Evolutionary conservation across 2,113 vertebrate species (phyloP).

Genomic region (Fregata magnificens): DNA sequence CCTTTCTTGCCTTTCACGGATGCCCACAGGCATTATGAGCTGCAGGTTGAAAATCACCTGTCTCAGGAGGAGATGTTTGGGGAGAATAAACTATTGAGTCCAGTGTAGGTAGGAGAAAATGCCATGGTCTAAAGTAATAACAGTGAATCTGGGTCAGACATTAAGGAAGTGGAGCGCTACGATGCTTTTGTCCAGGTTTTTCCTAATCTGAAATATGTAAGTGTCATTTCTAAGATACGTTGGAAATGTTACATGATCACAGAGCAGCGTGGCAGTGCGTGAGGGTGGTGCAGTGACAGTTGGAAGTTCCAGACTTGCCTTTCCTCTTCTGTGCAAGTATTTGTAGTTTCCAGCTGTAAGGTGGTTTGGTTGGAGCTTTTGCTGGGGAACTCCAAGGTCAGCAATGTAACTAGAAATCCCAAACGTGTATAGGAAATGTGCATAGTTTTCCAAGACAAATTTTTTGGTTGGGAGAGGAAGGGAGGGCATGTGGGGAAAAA

Average conservation of each 20-base stretch:
- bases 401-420: neutral
- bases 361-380: neutral
- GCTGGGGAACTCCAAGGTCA: neutral
- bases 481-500: neutral
- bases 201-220: neutral
- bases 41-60: neutral
- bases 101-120: neutral
- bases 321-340: neutral
- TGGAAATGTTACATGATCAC: rapidly evolving
- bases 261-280: neutral
- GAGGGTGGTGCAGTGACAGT: neutral
- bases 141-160: neutral
- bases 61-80: neutral
- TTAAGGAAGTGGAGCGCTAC: neutral
- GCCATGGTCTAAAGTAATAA: neutral
- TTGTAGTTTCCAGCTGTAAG: neutral
- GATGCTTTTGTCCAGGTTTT: neutral
- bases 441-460: rapidly evolving
- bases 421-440: rapidly evolving
- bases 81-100: neutral
- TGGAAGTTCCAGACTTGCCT: neutral
- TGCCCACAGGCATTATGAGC: neutral
- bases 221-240: rapidly evolving
- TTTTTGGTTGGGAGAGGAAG: neutral
- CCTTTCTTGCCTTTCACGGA: neutral